Percentiles rank a stretch among this genome's conserved stretches.
Evolutionary conservation across 1,140 invertebrate species (phyloP).

Genomic region (Brachionus asplanchnoidis): DNA sequence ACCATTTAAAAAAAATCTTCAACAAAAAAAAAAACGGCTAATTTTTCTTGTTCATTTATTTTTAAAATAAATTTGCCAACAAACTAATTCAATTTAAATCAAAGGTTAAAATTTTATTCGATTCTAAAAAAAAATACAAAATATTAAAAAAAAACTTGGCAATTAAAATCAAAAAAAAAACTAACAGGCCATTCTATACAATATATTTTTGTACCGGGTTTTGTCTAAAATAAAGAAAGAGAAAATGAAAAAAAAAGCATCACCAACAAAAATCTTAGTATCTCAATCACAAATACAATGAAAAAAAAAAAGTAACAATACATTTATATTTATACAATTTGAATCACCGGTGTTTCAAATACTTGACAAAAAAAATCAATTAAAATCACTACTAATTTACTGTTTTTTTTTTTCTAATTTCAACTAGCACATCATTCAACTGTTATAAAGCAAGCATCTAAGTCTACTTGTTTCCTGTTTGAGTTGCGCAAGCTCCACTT

Average conservation of each 20-base stretch:
- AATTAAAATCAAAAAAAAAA: neutral
- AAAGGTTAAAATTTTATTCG: neutral
- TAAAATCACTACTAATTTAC: neutral
- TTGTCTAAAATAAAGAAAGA: neutral
- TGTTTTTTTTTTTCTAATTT: neutral
- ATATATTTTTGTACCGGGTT: neutral
- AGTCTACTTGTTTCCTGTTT: constrained; percentile 61
- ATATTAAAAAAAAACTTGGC: neutral
- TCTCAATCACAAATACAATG: neutral
- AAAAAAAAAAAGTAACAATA: neutral
- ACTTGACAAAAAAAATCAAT: neutral
- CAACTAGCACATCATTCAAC: neutral
- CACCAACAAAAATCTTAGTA: neutral
- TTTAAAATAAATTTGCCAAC: too few relatives aligned
- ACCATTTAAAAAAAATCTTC: too few relatives aligned
- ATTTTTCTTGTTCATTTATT: too few relatives aligned
- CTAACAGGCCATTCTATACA: neutral
- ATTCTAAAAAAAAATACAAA: neutral
- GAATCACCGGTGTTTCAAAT: neutral
- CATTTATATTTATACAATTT: neutral
- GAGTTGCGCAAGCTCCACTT: constrained; percentile 63
- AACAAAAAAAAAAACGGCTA: too few relatives aligned
- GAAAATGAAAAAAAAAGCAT: neutral
- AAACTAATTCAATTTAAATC: neutral
- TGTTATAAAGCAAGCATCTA: constrained; percentile 35